These are phyloP conservation scores for Timema podura DNA, from an alignment of 2,888 invertebrate species.

Conservation along the genomic window DNA sequence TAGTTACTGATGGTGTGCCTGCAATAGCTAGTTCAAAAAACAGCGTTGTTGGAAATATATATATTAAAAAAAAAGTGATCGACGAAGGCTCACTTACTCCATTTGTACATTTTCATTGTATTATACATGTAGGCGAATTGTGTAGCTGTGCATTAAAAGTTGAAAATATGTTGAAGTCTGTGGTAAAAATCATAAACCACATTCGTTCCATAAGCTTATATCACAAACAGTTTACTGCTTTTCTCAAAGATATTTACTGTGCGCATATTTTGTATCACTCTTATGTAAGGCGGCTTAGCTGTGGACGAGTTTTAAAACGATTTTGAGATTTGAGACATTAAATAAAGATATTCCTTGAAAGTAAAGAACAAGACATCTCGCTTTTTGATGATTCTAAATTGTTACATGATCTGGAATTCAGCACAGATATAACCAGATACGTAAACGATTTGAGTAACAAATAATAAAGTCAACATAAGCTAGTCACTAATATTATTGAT, in stretches of 20 bases:
- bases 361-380: constrained; percentile 5
- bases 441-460: constrained; percentile 7
- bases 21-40: background rate
- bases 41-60: background rate
- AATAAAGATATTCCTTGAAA: constrained; percentile 13
- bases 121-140: no score
- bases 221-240: background rate
- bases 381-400: constrained; percentile 11
- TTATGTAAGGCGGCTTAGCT: background rate
- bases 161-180: background rate
- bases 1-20: constrained; percentile 1
- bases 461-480: background rate
- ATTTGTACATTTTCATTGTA: no score
- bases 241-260: background rate
- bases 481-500: background rate
- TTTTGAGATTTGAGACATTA: constrained; percentile 12
- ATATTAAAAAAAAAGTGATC: background rate
- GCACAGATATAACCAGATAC: background rate
- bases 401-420: background rate
- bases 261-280: background rate
- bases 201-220: constrained; percentile 4
- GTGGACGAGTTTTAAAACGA: background rate
- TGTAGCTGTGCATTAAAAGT: no score
- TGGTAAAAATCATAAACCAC: background rate
- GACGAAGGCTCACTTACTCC: no score